These are phyloP conservation scores for Dorcus hopei DNA, from an alignment of 2,888 invertebrate genomes.

Conservation along the genomic window DNA sequence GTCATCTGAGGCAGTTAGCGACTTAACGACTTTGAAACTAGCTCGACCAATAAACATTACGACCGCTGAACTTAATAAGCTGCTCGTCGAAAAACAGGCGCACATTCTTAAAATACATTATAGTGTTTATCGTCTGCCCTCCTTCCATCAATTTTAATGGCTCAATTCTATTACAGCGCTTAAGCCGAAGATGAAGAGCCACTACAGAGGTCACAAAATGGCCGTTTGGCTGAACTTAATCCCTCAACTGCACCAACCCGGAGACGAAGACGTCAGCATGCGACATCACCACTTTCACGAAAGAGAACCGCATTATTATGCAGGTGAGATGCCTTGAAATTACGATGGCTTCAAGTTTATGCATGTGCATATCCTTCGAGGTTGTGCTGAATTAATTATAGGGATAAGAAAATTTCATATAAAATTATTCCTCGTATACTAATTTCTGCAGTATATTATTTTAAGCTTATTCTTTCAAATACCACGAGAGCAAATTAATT, in stretches of 20 bases:
- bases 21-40: too few species aligned
- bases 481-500: too few species aligned
- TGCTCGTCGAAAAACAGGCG: not conserved
- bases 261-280: conserved; percentile 66
- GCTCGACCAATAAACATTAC: too few species aligned
- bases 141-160: conserved; percentile 24
- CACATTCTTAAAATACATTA: not conserved
- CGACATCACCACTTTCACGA: conserved; percentile 76
- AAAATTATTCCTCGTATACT: not conserved
- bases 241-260: conserved; percentile 79
- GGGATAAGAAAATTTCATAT: not conserved
- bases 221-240: conserved; percentile 85
- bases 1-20: too few species aligned
- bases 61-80: too few species aligned
- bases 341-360: conserved; percentile 7
- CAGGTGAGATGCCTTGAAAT: conserved; percentile 53
- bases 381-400: not conserved
- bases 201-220: conserved; percentile 87
- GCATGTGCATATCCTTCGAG: not conserved
- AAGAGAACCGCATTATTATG: conserved; percentile 69
- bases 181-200: conserved; percentile 73
- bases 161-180: conserved; percentile 53
- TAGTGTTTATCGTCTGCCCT: not conserved
- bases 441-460: not conserved
- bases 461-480: too few species aligned